Percentiles rank a stretch among this genome's conserved stretches.
phyloP scores from a whole-genome alignment of 2,797 vertebrate genomes.

The Megaceryle alcyon region DNA sequence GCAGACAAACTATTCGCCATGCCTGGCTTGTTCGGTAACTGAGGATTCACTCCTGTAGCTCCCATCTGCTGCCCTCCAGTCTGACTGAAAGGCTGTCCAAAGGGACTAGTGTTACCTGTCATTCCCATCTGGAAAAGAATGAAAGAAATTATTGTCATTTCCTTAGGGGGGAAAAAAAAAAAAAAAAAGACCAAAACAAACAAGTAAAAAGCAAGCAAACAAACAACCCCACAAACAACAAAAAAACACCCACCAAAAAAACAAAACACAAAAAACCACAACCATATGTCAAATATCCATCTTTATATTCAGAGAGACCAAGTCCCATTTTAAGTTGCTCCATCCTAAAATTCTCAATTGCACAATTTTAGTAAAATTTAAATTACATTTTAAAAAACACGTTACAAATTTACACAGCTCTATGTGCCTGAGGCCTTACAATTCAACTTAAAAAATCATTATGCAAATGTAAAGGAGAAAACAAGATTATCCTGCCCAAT shows the following conservation, averaged over 20 bases:
- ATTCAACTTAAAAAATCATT: neutral
- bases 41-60: constrained; percentile 86
- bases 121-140: constrained; percentile 88
- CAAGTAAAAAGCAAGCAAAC: too few relatives aligned
- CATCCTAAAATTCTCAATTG: neutral
- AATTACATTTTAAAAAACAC: neutral
- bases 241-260: too few relatives aligned
- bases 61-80: constrained; percentile 91
- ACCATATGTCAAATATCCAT: neutral
- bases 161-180: too few relatives aligned
- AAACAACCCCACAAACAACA: too few relatives aligned
- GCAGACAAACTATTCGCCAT: constrained; percentile 90
- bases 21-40: constrained; percentile 88
- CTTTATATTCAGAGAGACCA: neutral
- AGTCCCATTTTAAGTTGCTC: neutral
- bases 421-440: neutral
- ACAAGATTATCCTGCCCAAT: neutral
- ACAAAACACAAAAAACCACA: neutral
- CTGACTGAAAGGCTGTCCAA: constrained; percentile 90
- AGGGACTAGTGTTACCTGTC: constrained; percentile 87
- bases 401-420: neutral
- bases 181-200: too few relatives aligned
- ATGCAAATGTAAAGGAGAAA: neutral
- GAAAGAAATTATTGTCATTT: neutral
- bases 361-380: neutral